Evolutionary conservation across 2,797 vertebrate species (phyloP), one percentile per base, ranked within the genome.

Genomic region (Babyrousa celebensis): DNA sequence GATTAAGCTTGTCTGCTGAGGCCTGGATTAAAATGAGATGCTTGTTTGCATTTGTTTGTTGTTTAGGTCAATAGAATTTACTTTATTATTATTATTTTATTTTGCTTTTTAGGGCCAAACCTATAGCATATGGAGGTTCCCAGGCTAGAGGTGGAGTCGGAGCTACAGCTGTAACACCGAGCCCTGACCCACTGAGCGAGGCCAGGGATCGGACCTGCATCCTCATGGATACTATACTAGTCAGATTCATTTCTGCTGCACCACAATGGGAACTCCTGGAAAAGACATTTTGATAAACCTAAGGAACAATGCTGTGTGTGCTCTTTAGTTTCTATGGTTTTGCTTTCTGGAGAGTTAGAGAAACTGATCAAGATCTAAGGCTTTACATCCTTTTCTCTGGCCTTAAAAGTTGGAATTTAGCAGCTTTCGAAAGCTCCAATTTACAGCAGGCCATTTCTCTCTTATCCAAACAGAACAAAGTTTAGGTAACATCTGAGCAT

Each of bases 1-100:
- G 96, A 98, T 98, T 97, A 98, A 97, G 72, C 32, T 12, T 40
- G 43, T 78, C 97, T 95, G 91, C 77, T 5, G 67, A 27, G 20
- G 91, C 83, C 60, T 56, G 90, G 89, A 78, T 89, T 74, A 92
- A 95, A 95, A 95, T 36, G 84, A 96, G 18, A 85, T 94, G 12
- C 56, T 97, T 32, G 5, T 96, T 94, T 96, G 68, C 7, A 60
- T 62, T 96, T 96, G 18, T 48, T 95, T 97, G 60, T 96, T 96
- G 85, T 65, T 29, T 14, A 1, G 52, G 43, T 96, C 97, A 97
- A 32, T 1, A 29, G 43, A 14, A 75, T 85, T 68, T 71, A 72
- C 62, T 95, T 94, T 88, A 36, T 36, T 36, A 36, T 36, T 36
- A 36, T 36, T 36, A 36, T 36, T 48, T 48, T 48, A 7, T 48